Evolutionary conservation across 1,140 invertebrate species (phyloP), one percentile per base, ranked within the genome.

Genomic region (Centruroides sculpturatus): DNA sequence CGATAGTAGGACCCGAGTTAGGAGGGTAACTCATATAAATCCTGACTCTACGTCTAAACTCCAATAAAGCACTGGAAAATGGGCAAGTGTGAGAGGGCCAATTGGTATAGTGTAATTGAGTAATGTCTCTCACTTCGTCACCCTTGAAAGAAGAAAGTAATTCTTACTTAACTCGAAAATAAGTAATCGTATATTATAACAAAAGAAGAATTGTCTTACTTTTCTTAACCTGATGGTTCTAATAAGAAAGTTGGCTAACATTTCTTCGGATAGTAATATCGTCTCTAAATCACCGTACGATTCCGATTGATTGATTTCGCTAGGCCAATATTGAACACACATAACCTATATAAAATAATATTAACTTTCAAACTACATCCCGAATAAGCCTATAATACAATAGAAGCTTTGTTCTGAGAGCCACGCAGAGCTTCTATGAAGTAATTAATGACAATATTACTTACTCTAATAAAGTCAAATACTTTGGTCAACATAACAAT

Each of bases 51-150:
- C 92, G 76, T 52, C 92, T 78, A 72, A 95, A 93, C 74, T 96
- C 92, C 50, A 95, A 76, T 36, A 95, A 80, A 0, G 89, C 88
- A 70, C 89, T 92, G 59, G 86, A 83, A 73, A 92, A 92, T 6
- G 89, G 89, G 71, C 87, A 87, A 8, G 86, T 90, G 69, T 92
- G 90, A n/a, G 87, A 89, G 64, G 92, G 89, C 92, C 92, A 96
- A 73, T 94, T 90, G 0, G 91, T 94, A 74, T 93, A 96, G 75
- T 96, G 92, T 71, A 94, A 94, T 71, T 96, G 91, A 13, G 93
- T 78, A 59, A 95, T 79, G 64, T 84, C 83, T 11, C 92, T 77
- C 67, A 89, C 86, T 71, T 91, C 86, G 7, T 54, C 47, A 34
- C 51, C 60, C 63, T 65, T n/a, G 2, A 5, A n/a, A 51, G 5